phyloP scores from a whole-genome alignment of 2,888 invertebrate genomes.

The Lasioglossum oenotherae region DNA sequence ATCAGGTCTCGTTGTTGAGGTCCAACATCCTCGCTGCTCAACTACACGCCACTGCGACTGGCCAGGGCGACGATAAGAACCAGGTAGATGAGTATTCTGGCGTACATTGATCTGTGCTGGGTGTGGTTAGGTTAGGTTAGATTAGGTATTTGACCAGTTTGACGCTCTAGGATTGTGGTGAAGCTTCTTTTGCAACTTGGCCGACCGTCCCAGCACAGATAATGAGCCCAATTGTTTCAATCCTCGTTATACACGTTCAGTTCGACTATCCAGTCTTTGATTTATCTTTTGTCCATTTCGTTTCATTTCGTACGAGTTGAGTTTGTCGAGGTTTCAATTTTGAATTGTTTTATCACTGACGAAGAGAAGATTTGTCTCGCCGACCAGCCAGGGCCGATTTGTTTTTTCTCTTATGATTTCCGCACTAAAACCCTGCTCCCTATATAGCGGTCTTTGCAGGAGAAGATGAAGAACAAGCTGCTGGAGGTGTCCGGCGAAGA shows the following conservation, averaged over 20 bases:
- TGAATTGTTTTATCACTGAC: not conserved
- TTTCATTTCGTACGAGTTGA: not conserved
- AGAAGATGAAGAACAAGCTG: constrained; percentile 83
- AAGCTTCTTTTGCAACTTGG: not conserved
- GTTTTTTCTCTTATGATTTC: constrained; percentile 76
- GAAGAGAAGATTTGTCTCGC: not conserved
- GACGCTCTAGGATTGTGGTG: not conserved
- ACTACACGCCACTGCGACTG: constrained; percentile 80
- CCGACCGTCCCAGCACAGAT: not conserved
- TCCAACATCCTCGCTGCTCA: constrained; percentile 89
- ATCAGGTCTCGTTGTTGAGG: constrained; percentile 86
- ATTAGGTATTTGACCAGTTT: not conserved
- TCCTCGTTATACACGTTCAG: not conserved
- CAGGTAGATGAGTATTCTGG: constrained; percentile 73
- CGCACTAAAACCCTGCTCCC: constrained; percentile 74
- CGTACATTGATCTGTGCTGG: too few relatives aligned
- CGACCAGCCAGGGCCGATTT: constrained; percentile 7
- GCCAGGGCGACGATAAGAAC: constrained; percentile 80
- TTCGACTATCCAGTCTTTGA: not conserved
- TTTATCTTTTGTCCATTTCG: not conserved
- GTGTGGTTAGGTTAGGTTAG: too few relatives aligned
- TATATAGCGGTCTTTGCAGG: constrained; percentile 82
- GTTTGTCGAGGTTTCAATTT: not conserved
- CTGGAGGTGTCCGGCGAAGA: constrained; percentile 83
- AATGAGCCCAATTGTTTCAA: not conserved